Conservation (phyloP, 1,140 invertebrate species). For the Stratiolaelaps scimitus region DNA sequence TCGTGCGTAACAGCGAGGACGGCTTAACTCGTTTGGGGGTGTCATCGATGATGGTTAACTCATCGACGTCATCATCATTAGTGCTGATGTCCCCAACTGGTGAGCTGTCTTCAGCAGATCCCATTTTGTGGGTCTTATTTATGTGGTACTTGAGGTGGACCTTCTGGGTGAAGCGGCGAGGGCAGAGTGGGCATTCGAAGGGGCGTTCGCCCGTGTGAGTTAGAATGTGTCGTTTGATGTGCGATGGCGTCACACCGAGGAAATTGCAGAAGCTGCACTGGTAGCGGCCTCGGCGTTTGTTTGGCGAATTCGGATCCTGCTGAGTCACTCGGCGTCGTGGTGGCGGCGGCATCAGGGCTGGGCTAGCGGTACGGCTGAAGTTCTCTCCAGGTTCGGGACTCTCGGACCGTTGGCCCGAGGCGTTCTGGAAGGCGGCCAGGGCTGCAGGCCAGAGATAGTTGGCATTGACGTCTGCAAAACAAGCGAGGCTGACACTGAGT, state of each 20-base stretch:
- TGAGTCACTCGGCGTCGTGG: constrained; percentile 1
- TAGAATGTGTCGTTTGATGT: constrained; percentile 79
- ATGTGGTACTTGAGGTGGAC: constrained; percentile 83
- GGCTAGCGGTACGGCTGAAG: constrained; percentile 23
- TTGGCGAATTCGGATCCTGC: constrained; percentile 25
- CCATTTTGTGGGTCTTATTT: constrained; percentile 39
- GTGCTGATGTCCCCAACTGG: constrained; percentile 14
- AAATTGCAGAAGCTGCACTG: constrained; percentile 27
- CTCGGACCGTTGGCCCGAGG: constrained; percentile 9
- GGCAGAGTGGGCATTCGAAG: constrained; percentile 77
- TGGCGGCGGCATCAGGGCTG: constrained; percentile 8
- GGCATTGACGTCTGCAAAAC: constrained; percentile 24
- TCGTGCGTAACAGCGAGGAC: constrained; percentile 4
- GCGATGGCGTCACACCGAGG: constrained; percentile 38
- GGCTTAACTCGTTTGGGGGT: constrained; percentile 12
- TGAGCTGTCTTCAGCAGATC: constrained; percentile 8
- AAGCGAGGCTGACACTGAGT: not conserved
- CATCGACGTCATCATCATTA: constrained; percentile 7
- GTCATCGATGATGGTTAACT: not conserved
- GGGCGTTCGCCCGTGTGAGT: constrained; percentile 71
- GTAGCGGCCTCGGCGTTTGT: constrained; percentile 22
- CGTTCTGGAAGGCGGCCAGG: constrained; percentile 16
- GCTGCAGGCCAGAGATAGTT: constrained; percentile 23
- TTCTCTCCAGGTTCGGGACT: constrained; percentile 17
- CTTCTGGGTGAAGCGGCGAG: constrained; percentile 81